Conservation (phyloP, 2,113 vertebrate genomes). For the Micromys minutus region DNA sequence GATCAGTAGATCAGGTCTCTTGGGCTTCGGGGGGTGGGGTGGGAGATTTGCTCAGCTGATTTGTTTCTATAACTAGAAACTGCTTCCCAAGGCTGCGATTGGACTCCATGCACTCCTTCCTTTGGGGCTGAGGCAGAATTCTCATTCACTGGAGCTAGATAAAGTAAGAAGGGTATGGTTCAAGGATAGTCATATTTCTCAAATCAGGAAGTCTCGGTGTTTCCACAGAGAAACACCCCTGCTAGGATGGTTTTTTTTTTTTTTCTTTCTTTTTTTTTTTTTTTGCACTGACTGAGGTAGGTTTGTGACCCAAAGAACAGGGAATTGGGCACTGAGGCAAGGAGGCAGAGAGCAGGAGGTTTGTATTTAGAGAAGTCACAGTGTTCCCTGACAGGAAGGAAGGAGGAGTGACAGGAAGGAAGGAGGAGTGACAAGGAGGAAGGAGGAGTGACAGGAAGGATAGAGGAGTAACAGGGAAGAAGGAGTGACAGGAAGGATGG, state of each 20-base stretch:
- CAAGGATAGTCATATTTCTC: not conserved
- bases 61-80: not conserved
- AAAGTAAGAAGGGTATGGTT: not conserved
- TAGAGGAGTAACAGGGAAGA: not conserved
- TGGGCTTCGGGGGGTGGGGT: not conserved
- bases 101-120: not conserved
- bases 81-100: rapidly evolving
- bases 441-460: not conserved
- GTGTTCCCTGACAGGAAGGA: too few relatives aligned
- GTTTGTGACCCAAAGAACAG: not conserved
- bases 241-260: too few relatives aligned
- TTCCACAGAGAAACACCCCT: not conserved
- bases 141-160: not conserved
- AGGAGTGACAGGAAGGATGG: not conserved
- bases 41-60: not conserved
- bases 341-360: not conserved
- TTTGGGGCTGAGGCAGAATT: not conserved
- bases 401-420: too few relatives aligned
- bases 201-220: not conserved
- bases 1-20: not conserved
- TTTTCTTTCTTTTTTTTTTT: too few relatives aligned
- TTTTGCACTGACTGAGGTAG: not conserved
- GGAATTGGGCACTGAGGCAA: not conserved
- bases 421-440: not conserved
- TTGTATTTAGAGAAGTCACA: not conserved